These are phyloP conservation scores for Erpornis zantholeuca DNA, from an alignment of 2,113 vertebrate species.

Conservation along the genomic window DNA sequence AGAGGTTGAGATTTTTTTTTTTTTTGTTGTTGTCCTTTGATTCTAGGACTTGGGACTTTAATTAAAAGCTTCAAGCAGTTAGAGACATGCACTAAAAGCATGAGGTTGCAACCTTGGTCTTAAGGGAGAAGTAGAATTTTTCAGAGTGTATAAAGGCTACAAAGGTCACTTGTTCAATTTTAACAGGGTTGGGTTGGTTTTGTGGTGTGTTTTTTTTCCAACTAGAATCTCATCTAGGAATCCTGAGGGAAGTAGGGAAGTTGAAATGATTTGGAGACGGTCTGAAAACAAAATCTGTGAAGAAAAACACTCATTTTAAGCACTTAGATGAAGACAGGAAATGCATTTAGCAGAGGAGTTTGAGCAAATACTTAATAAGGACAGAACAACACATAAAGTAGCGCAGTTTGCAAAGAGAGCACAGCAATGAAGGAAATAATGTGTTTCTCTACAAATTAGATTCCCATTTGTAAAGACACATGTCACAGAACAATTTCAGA, in stretches of 20 bases:
- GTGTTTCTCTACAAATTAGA: background rate
- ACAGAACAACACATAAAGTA: background rate
- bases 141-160: background rate
- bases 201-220: background rate
- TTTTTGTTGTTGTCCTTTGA: background rate
- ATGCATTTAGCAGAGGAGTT: background rate
- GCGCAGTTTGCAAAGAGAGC: background rate
- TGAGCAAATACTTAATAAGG: background rate
- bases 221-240: background rate
- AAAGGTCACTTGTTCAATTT: background rate
- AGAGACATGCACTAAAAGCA: background rate
- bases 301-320: background rate
- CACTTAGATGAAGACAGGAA: background rate
- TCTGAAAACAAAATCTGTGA: background rate
- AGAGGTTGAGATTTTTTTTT: background rate
- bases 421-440: background rate
- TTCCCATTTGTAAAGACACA: background rate
- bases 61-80: background rate
- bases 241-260: background rate
- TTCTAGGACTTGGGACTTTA: background rate
- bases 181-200: background rate
- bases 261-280: background rate
- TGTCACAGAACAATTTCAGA: background rate
- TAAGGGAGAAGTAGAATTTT: background rate
- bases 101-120: background rate